A percentile compares a stretch with the other conserved stretches of the same genome.
phyloP scores from a whole-genome alignment of 2,888 invertebrate species.

The Eupithecia pulchellata region DNA sequence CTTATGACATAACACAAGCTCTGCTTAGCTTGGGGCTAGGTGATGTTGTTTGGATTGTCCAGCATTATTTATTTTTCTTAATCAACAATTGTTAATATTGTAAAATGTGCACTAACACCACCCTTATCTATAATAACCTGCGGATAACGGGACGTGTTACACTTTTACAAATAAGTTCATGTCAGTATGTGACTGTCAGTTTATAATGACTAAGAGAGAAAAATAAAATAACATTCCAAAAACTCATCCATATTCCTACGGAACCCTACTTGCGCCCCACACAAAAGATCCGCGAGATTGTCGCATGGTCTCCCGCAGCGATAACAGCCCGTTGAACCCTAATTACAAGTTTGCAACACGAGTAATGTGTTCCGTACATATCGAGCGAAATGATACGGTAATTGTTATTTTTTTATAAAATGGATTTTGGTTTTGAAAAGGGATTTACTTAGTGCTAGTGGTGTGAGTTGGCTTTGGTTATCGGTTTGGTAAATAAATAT shows the following conservation, averaged over 20 bases:
- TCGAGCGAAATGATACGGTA: conserved; percentile 39
- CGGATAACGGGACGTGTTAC: too few species aligned
- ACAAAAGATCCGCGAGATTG: conserved; percentile 56
- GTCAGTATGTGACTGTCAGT: too few species aligned
- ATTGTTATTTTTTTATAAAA: conserved; percentile 35
- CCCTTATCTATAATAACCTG: too few species aligned
- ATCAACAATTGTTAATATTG: too few species aligned
- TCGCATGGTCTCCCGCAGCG: conserved; percentile 59
- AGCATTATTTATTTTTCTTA: too few species aligned
- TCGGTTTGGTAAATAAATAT: not conserved
- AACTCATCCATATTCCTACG: conserved; percentile 2
- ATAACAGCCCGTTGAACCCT: conserved; percentile 53
- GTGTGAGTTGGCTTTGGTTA: conserved; percentile 2
- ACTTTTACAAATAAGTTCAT: too few species aligned
- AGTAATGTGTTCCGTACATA: conserved; percentile 46
- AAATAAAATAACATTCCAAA: not conserved
- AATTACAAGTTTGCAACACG: conserved; percentile 53
- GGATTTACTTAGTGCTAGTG: not conserved
- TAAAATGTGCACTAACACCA: too few species aligned
- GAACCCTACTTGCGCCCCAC: conserved; percentile 53
- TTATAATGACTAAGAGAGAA: too few species aligned
- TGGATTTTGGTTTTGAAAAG: conserved; percentile 29
- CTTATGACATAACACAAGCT: too few species aligned
- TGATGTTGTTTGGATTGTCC: too few species aligned
- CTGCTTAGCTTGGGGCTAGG: too few species aligned